phyloP scores from a whole-genome alignment of 2,888 invertebrate genomes.

The Chelonus formosanus region DNA sequence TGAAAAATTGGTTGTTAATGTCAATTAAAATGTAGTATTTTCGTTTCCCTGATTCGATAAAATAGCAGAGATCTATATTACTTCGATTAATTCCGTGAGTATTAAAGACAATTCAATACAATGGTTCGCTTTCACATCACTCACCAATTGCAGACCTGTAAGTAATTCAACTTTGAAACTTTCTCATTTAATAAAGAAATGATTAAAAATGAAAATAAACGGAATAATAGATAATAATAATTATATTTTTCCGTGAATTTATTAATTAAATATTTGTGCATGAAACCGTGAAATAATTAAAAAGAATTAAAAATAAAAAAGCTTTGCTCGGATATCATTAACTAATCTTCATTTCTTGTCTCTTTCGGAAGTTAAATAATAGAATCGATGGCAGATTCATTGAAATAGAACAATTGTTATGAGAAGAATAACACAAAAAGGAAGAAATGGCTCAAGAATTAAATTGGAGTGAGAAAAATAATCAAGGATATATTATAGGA shows the following conservation, averaged over 20 bases:
- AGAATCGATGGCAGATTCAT: no score
- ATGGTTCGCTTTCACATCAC: neutral
- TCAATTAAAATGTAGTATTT: no score
- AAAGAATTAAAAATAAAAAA: no score
- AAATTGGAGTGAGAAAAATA: neutral
- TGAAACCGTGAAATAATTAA: no score
- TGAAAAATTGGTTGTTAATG: no score
- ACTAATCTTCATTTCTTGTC: no score
- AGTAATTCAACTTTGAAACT: conserved; percentile 10
- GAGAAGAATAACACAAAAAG: no score
- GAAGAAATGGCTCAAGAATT: no score
- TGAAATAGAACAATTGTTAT: no score
- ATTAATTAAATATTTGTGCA: no score
- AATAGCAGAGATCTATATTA: conserved; percentile 2
- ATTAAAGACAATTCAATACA: conserved; percentile 6
- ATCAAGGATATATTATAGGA: conserved; percentile 24
- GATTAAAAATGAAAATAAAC: neutral
- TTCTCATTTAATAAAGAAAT: neutral
- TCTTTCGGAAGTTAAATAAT: no score
- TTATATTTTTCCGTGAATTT: neutral
- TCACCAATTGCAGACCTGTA: conserved; percentile 14
- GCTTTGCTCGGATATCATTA: no score
- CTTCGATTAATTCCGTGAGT: conserved; percentile 22
- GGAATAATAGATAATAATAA: neutral
- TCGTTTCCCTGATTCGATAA: neutral